Base-by-base conservation (phyloP, 2,888 invertebrate genomes). In the Rhaphigaster nebulosa region DNA sequence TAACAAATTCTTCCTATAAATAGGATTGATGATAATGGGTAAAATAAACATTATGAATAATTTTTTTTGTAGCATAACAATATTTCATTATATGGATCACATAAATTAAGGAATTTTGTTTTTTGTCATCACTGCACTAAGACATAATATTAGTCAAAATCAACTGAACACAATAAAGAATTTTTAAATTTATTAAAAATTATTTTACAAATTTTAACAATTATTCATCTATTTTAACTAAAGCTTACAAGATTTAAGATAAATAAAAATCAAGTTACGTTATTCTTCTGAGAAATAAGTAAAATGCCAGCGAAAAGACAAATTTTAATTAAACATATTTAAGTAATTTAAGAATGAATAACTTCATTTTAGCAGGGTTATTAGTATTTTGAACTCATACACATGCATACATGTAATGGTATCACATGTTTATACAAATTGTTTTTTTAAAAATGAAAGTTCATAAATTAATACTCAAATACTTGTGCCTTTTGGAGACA, bases 381-480 rank as follows among this genome's bases (percentile, higher is more conserved):
- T 65, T 65, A 34, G 20, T 70, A 8, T n/a, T 65, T 60, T 60
- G 1, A 60, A 60, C 60, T 54, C 20, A 1, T 20, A 8, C 6
- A 3, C n/a, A 65, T 5, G 29, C 29, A 65, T 3, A 18, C 65
- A 65, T 18, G 29, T 34, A 65, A 65, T n/a, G n/a, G 65, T 65
- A 65, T 65, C 65, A 29, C 65, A 29, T 34, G 18, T 20, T 70
- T 34, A 18, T 20, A 34, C 6, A 34, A 70, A 20, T 1, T 0
- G 29, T 65, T 4, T 34, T 34, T 34, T 1, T 15, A 20, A 34
- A 70, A 70, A 1, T 38, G 29, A 70, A 70, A 65, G 29, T 29
- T 70, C 8, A 34, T 70, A 70, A 70, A 70, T 29, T 70, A 70
- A 65, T 65, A n/a, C n/a, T n/a, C n/a, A n/a, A n/a, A n/a, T n/a